These are phyloP conservation scores for Bombus sylvicola DNA, from an alignment of 1,140 invertebrate genomes.

Conservation along the genomic window DNA sequence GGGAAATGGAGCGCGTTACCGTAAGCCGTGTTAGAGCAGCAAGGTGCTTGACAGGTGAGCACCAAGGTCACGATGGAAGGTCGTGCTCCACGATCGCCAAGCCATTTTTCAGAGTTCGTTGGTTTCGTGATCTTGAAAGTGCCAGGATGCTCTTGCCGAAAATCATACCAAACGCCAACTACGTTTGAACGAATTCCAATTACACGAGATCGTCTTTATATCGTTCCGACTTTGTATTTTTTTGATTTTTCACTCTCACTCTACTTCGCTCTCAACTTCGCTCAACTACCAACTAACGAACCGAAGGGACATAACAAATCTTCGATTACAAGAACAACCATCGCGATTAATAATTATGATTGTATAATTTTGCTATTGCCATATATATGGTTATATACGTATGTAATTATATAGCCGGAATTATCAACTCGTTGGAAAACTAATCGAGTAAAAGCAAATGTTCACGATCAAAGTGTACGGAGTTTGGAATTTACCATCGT, in stretches of 20 bases:
- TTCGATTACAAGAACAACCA: neutral
- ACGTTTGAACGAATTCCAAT: neutral
- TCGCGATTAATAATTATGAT: neutral
- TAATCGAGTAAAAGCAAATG: neutral
- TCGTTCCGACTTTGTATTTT: neutral
- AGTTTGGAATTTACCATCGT: neutral
- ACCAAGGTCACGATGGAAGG: slow-evolving; percentile 63
- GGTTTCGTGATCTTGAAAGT: no score
- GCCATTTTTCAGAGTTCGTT: neutral
- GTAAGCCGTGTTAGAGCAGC: slow-evolving; percentile 58
- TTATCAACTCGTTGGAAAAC: neutral
- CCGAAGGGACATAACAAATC: neutral
- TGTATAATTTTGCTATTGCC: neutral
- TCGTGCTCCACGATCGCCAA: slow-evolving; percentile 37
- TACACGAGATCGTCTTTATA: neutral
- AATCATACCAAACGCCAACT: no score
- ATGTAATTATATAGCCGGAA: neutral
- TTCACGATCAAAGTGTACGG: neutral
- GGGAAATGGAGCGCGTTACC: slow-evolving; percentile 66
- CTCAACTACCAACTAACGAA: neutral
- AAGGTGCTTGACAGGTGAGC: slow-evolving; percentile 67
- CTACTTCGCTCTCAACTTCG: no score
- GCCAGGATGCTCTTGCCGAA: no score
- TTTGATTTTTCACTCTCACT: neutral
- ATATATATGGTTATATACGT: no score